These are phyloP conservation scores for Hipposideros armiger DNA, from an alignment of 2,113 vertebrate species.

Conservation along the genomic window DNA sequence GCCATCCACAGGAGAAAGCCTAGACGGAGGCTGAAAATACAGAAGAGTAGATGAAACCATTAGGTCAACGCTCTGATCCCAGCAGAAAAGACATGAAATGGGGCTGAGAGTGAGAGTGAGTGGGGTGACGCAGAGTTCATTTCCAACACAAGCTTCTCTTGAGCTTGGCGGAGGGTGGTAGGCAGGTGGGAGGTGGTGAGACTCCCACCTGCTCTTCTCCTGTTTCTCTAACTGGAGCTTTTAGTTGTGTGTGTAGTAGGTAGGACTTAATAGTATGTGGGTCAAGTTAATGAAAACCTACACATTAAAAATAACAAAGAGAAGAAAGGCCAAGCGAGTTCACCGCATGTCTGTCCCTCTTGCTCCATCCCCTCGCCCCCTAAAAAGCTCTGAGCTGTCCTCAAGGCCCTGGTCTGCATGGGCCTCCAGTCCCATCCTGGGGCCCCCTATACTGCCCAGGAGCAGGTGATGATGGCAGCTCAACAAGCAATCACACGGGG, in stretches of 20 bases:
- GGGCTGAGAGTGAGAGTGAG: background rate
- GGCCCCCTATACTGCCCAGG: background rate
- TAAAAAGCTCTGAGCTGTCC: background rate
- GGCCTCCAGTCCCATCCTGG: background rate
- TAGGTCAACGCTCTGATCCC: background rate
- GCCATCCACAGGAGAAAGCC: background rate
- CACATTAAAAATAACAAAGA: background rate
- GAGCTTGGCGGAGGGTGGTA: background rate
- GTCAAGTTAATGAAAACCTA: conserved; percentile 35
- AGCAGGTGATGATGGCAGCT: background rate
- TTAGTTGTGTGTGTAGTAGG: background rate
- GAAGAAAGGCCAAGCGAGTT: background rate
- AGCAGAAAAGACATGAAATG: background rate
- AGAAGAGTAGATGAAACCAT: background rate
- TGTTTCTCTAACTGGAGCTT: background rate
- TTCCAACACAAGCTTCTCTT: background rate
- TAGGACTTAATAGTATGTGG: background rate
- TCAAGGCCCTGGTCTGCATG: background rate
- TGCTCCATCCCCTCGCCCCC: background rate
- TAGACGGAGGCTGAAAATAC: background rate
- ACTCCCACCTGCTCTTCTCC: background rate
- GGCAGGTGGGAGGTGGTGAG: background rate
- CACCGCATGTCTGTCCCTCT: background rate
- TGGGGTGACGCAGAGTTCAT: background rate
- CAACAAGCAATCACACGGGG: background rate